Base-by-base conservation (phyloP, 2,113 vertebrate species). In the Mormyrus iriodes region DNA sequence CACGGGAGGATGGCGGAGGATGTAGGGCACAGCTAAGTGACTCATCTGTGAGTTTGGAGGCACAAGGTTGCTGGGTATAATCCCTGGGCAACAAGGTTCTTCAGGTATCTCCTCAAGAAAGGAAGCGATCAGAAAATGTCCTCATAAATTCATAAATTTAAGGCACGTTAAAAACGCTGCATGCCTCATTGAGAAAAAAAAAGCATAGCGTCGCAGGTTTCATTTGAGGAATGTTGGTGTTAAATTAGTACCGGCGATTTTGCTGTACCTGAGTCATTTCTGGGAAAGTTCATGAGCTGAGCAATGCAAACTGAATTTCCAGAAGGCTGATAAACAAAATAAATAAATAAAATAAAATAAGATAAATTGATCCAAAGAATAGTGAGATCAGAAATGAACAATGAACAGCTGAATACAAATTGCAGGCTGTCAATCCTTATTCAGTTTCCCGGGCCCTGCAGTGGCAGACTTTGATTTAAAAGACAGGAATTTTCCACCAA, bases 371-470 rank as follows among this genome's bases (percentile, higher is more conserved):
- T 27, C 49, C 15, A 13, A 35, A 31, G 48, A 86, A 35, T 84
- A 31, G 15, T 19, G 19, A 19, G 48, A 53, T 53, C 7, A 53
- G 49, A 86, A 53, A 84, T n/a, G n/a, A 85, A 85, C 17, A n/a
- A 85, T 3, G 24, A 17, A 27, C 15, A 86, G 31, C 51, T 15
- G 27, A 53, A 52, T 35, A 53, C 27, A 35, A 86, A 86, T 13
- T 86, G 85, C 49, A 17, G 51, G 55, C 85, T 53, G 85, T 31
- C 85, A 86, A 55, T 53, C 85, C 39, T 35, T 86, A 53, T 86
- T 55, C 48, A 51, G 51, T 19, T 53, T 86, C 51, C 44, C 4
- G 24, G 51, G 51, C 27, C 17, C 17, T 0, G 12, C 2, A 2
- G 51, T 27, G 85, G 55, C 85, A 52, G 27, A 53, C 49, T 53